Conservation (phyloP, 2,113 vertebrate species). For the Mobula hypostoma region DNA sequence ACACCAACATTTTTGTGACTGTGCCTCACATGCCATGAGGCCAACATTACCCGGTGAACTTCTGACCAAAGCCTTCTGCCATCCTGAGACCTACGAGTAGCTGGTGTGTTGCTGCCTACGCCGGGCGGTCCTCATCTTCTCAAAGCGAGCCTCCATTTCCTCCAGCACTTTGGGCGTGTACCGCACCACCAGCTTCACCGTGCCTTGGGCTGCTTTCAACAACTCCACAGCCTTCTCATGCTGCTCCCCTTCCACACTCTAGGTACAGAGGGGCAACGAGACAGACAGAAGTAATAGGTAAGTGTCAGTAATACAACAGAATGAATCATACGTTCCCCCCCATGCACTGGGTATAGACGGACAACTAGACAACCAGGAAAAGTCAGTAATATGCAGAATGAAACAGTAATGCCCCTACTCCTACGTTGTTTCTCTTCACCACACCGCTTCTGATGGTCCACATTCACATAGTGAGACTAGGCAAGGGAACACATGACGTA, state of each 20-base stretch:
- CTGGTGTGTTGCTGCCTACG: slow-evolving; percentile 83
- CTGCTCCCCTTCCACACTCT: slow-evolving; percentile 87
- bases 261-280: not conserved
- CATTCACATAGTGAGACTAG: not conserved
- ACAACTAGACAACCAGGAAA: no score
- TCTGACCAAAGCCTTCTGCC: not conserved
- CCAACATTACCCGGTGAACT: not conserved
- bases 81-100: slow-evolving; percentile 68
- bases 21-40: not conserved
- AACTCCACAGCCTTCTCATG: slow-evolving; percentile 85
- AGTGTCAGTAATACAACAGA: not conserved
- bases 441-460: not conserved
- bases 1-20: not conserved
- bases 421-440: not conserved
- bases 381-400: no score
- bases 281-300: not conserved
- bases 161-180: slow-evolving; percentile 85
- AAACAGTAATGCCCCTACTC: not conserved
- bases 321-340: not conserved
- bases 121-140: slow-evolving; percentile 83
- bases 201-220: slow-evolving; percentile 80
- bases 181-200: slow-evolving; percentile 80
- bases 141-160: slow-evolving; percentile 88
- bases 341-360: no score
- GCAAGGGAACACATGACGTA: no score